Evolutionary conservation across 2,888 invertebrate species (phyloP).

Genomic region (Gortyna flavago): DNA sequence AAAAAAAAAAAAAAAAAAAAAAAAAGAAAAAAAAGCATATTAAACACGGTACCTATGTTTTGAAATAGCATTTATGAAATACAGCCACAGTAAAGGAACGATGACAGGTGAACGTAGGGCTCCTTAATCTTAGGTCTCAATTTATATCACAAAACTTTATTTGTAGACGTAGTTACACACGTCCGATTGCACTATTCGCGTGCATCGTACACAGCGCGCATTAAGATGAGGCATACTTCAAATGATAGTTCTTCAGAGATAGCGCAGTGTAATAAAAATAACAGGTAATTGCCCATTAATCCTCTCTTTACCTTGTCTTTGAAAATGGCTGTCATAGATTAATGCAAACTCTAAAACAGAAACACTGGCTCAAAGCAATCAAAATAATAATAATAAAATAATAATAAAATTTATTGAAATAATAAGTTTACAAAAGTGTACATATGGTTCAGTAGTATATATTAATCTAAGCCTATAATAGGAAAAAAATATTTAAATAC

Average conservation of each 20-base stretch:
- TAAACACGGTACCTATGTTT: constrained; percentile 5
- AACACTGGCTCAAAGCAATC: neutral
- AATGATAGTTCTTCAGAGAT: neutral
- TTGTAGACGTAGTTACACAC: neutral
- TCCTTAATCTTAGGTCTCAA: neutral
- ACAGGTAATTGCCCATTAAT: neutral
- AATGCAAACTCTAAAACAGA: constrained; percentile 1
- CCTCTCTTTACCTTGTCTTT: neutral
- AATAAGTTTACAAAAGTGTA: too few species aligned
- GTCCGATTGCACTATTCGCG: neutral
- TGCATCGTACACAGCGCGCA: neutral
- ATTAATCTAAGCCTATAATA: too few species aligned
- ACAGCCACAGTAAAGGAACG: neutral
- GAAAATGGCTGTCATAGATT: neutral
- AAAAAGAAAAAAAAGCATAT: too few species aligned
- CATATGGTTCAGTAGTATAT: too few species aligned
- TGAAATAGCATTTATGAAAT: neutral
- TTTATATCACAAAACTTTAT: neutral
- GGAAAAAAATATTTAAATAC: too few species aligned
- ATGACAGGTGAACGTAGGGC: neutral
- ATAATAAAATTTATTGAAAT: too few species aligned
- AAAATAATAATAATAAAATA: too few species aligned
- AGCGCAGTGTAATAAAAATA: too few species aligned
- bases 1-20: too few species aligned
- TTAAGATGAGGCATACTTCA: too few species aligned